A percentile compares a stretch with the other conserved stretches of the same genome.
These are phyloP conservation scores for Bolborhynchus lineola DNA, from an alignment of 2,113 vertebrate genomes.

Conservation along the genomic window DNA sequence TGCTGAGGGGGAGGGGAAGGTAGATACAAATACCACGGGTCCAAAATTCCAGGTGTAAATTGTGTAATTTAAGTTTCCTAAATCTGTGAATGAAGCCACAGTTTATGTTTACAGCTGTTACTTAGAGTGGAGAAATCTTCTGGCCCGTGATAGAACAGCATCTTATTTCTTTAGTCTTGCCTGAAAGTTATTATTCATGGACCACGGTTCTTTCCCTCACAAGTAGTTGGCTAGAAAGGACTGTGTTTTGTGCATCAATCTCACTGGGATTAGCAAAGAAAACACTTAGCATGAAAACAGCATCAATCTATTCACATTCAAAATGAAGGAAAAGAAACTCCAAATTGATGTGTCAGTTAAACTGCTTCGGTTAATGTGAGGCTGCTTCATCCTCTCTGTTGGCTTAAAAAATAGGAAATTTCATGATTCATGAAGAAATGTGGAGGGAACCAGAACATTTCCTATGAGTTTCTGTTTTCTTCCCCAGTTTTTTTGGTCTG, in stretches of 20 bases:
- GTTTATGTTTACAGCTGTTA: slow-evolving; percentile 52
- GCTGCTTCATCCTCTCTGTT: not conserved
- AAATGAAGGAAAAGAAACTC: slow-evolving; percentile 36
- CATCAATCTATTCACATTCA: slow-evolving; percentile 37
- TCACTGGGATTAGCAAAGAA: slow-evolving; percentile 64
- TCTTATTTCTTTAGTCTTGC: slow-evolving; percentile 49
- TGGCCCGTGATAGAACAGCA: not conserved
- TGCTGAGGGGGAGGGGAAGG: not conserved
- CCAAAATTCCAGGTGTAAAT: slow-evolving; percentile 43
- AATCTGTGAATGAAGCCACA: not conserved
- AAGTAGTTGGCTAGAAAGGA: slow-evolving; percentile 31
- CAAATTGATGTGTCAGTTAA: not conserved
- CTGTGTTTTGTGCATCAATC: slow-evolving; percentile 55
- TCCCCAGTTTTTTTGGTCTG: slow-evolving; percentile 30
- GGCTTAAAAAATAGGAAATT: slow-evolving; percentile 23
- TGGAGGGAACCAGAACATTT: slow-evolving; percentile 39
- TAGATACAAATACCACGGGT: not conserved
- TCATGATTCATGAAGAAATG: slow-evolving; percentile 38
- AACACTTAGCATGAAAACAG: slow-evolving; percentile 55
- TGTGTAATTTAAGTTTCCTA: slow-evolving; percentile 35
- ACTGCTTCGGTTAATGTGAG: not conserved
- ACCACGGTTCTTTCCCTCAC: slow-evolving; percentile 2
- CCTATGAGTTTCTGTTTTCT: slow-evolving; percentile 54
- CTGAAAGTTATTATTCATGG: slow-evolving; percentile 65
- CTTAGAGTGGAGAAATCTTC: slow-evolving; percentile 20